Evolutionary conservation across 1,140 invertebrate species (phyloP).

Genomic region (Doryteuthis pealeii): DNA sequence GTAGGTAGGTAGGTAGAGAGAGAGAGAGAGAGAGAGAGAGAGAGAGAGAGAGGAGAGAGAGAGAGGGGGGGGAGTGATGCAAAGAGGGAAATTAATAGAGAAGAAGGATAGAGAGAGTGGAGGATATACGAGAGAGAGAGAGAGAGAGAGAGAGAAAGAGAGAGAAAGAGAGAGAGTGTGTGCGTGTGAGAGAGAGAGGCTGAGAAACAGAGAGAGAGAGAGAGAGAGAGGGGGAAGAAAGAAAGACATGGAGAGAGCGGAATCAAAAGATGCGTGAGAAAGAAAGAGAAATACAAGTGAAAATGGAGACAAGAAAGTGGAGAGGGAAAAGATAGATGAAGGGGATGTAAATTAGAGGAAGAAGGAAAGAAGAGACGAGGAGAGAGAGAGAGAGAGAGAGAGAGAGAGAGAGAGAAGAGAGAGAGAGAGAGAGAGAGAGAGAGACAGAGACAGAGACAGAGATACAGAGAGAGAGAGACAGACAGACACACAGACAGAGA

Average conservation of each 20-base stretch:
- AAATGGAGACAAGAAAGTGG: neutral
- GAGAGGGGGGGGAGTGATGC: neutral
- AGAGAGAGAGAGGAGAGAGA: neutral
- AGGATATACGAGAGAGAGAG: neutral
- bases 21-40: neutral
- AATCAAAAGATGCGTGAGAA: too few species aligned
- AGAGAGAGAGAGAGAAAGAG: neutral
- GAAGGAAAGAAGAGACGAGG: neutral
- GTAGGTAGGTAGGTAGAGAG: too few species aligned
- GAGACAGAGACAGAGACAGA: too few species aligned
- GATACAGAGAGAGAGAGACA: too few species aligned
- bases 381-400: neutral
- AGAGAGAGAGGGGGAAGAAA: neutral
- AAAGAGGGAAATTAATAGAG: neutral
- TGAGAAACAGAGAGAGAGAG: neutral
- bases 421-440: neutral
- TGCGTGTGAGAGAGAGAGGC: too few species aligned
- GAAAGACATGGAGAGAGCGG: too few species aligned
- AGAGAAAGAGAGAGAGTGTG: neutral
- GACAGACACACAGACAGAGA: too few species aligned
- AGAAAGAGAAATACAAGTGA: neutral
- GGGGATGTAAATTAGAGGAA: neutral
- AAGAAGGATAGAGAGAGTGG: neutral
- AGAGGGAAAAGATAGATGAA: neutral
- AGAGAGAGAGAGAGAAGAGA: neutral